Conservation (phyloP, 2,888 invertebrate genomes). For the Tiliacea aurago region DNA sequence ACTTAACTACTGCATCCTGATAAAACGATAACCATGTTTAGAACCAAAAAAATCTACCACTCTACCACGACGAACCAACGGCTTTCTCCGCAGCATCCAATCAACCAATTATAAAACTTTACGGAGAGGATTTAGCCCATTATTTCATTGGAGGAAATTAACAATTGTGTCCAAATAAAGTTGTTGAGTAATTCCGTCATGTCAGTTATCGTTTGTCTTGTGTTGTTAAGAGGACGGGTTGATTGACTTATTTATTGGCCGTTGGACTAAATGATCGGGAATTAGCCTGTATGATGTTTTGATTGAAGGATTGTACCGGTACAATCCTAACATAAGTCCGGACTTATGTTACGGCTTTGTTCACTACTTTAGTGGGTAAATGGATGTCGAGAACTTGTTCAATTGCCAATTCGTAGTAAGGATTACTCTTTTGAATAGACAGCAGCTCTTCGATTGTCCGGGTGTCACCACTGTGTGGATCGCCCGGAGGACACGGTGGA, state of each 20-base stretch:
- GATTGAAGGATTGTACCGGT: slow-evolving; percentile 56
- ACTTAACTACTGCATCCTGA: slow-evolving; percentile 58
- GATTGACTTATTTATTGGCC: slow-evolving; percentile 80
- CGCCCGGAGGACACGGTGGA: too few relatives aligned
- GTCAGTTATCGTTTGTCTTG: slow-evolving; percentile 88
- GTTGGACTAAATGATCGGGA: slow-evolving; percentile 68
- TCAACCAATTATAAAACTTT: slow-evolving; percentile 86
- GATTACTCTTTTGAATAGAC: background rate
- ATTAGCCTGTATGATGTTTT: slow-evolving; percentile 65
- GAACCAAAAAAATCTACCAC: slow-evolving; percentile 57
- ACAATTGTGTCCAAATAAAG: slow-evolving; percentile 90
- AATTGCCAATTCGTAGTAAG: background rate
- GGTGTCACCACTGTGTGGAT: too few relatives aligned
- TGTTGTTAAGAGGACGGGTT: slow-evolving; percentile 72
- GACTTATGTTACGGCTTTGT: slow-evolving; percentile 42
- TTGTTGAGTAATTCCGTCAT: slow-evolving; percentile 86
- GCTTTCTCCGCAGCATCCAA: slow-evolving; percentile 75
- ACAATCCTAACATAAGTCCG: too few relatives aligned
- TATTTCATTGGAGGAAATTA: slow-evolving; percentile 90
- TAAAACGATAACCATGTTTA: slow-evolving; percentile 59
- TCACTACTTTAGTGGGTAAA: background rate
- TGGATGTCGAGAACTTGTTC: background rate
- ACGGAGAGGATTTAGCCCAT: slow-evolving; percentile 88
- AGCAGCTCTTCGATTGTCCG: background rate
- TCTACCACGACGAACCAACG: slow-evolving; percentile 39